These are phyloP conservation scores for Trigoniulus corallinus DNA, from an alignment of 1,140 invertebrate genomes.

Conservation along the genomic window DNA sequence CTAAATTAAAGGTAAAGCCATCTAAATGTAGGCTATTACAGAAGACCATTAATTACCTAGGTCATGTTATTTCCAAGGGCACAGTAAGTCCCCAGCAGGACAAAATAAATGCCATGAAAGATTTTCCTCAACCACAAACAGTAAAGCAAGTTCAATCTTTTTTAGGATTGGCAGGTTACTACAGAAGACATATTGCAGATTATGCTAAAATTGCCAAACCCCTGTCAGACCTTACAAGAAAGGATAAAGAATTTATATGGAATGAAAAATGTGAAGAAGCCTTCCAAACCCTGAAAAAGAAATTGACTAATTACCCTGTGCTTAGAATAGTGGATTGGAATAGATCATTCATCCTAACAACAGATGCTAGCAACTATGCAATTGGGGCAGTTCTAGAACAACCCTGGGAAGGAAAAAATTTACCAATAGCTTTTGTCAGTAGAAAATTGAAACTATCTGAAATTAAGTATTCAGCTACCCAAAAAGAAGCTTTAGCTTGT, in stretches of 20 bases:
- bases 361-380: neutral
- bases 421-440: neutral
- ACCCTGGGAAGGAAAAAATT: neutral
- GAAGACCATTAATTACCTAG: conserved; percentile 4
- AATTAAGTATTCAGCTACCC: neutral
- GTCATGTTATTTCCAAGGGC: conserved; percentile 3
- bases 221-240: too few relatives aligned
- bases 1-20: conserved; percentile 4
- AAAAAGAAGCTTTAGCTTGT: neutral
- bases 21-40: conserved; percentile 7
- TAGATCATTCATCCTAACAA: too few relatives aligned
- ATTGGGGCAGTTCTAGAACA: neutral
- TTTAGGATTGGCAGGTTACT: conserved; percentile 22
- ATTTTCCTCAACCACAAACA: conserved; percentile 10
- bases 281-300: neutral
- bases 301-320: neutral
- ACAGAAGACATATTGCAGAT: conserved; percentile 21
- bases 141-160: conserved; percentile 15
- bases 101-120: conserved; percentile 8
- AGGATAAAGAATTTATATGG: neutral
- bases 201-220: conserved; percentile 13
- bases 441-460: neutral
- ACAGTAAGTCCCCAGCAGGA: neutral
- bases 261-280: neutral
- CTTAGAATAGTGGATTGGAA: neutral